Percentiles rank a stretch among this genome's conserved stretches.
phyloP scores from a whole-genome alignment of 2,113 vertebrate species.

The Nannobrachium achirus region DNA sequence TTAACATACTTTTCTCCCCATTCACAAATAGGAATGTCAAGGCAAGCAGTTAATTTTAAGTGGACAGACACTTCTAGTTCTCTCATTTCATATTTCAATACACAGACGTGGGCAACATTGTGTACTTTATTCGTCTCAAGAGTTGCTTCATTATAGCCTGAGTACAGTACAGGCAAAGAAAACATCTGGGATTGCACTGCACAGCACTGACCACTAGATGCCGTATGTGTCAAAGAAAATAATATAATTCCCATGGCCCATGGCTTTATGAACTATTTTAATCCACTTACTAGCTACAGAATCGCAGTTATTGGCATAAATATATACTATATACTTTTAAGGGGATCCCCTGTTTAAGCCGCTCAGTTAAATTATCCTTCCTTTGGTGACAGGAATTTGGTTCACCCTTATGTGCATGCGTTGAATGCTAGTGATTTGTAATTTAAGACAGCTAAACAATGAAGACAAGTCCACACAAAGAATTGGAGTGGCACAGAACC shows the following conservation, averaged over 20 bases:
- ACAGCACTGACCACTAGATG: slow-evolving; percentile 50
- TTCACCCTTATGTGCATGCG: background rate
- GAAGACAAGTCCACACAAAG: slow-evolving; percentile 50
- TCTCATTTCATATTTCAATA: background rate
- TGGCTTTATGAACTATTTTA: background rate
- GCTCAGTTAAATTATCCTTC: too few species aligned
- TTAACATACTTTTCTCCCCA: background rate
- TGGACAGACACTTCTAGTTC: background rate
- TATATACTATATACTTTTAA: too few species aligned
- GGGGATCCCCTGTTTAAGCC: too few species aligned
- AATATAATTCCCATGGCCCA: background rate
- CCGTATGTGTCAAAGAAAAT: slow-evolving; percentile 37
- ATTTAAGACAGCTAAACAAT: slow-evolving; percentile 54
- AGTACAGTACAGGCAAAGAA: background rate
- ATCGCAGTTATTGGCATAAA: too few species aligned
- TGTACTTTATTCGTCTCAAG: background rate
- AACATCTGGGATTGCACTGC: background rate
- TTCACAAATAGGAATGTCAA: too few species aligned
- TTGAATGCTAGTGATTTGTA: slow-evolving; percentile 54
- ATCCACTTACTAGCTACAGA: background rate
- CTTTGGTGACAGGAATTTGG: too few species aligned
- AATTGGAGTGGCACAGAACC: slow-evolving; percentile 52
- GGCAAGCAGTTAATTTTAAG: too few species aligned
- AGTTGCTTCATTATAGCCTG: too few species aligned
- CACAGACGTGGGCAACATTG: too few species aligned